Percentiles rank a stretch among this genome's conserved stretches.
These are phyloP conservation scores for Agrilus cyanescens DNA, from an alignment of 2,888 invertebrate genomes.

Conservation along the genomic window DNA sequence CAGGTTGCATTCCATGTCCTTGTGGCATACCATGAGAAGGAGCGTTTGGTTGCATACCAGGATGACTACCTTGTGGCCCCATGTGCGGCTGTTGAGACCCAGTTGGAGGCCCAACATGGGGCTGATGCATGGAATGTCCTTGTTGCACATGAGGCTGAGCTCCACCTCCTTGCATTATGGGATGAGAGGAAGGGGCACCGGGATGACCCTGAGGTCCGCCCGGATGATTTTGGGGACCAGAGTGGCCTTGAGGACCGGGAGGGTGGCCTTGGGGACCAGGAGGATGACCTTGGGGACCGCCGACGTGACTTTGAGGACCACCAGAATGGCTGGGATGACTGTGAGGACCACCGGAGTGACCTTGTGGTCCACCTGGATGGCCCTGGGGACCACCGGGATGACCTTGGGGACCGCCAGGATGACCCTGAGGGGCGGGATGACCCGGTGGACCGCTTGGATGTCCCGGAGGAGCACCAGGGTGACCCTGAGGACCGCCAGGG, in stretches of 20 bases:
- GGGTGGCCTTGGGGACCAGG: neutral
- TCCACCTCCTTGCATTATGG: too few species aligned
- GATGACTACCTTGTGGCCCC: slow-evolving; percentile 7
- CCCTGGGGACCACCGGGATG: slow-evolving; percentile 24
- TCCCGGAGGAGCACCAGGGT: slow-evolving; percentile 22
- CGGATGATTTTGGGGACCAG: too few species aligned
- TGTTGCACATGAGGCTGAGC: neutral
- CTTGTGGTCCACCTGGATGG: slow-evolving; percentile 22
- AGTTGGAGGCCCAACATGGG: slow-evolving; percentile 4
- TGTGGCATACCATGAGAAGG: slow-evolving; percentile 27
- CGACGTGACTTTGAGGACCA: slow-evolving; percentile 32
- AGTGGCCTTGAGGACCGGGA: too few species aligned
- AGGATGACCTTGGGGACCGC: slow-evolving; percentile 15
- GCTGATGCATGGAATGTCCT: slow-evolving; percentile 4
- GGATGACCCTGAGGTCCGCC: too few species aligned
- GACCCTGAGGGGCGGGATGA: slow-evolving; percentile 19
- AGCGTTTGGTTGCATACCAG: slow-evolving; percentile 14
- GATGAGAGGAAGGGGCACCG: too few species aligned
- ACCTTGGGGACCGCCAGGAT: slow-evolving; percentile 38
- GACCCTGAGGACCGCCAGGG: slow-evolving; percentile 18
- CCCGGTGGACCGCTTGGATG: slow-evolving; percentile 22
- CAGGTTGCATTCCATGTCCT: slow-evolving; percentile 13
- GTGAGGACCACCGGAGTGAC: neutral
- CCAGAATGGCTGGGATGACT: slow-evolving; percentile 34
- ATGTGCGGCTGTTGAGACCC: neutral